Conservation (phyloP, 2,797 vertebrate genomes). For the Rhadinocentrus ornatus region DNA sequence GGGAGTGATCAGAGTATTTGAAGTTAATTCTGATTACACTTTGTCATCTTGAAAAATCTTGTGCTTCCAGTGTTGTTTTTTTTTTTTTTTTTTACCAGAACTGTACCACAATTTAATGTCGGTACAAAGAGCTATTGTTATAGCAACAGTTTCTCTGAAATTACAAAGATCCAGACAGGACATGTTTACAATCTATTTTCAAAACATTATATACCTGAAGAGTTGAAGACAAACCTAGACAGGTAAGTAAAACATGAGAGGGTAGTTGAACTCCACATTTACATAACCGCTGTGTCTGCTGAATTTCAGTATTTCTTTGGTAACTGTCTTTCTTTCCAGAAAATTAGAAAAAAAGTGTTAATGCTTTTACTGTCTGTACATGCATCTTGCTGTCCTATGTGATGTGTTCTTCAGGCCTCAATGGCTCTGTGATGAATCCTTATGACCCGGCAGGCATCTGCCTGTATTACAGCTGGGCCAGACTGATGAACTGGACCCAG, state of each 20-base stretch:
- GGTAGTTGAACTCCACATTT: too few species aligned
- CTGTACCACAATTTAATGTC: not conserved
- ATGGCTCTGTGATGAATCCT: constrained; percentile 76
- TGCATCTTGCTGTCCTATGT: constrained; percentile 38
- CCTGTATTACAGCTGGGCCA: constrained; percentile 76
- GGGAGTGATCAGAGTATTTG: not conserved
- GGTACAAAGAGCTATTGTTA: not conserved
- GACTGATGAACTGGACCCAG: constrained; percentile 82
- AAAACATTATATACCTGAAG: not conserved
- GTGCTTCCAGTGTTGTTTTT: not conserved
- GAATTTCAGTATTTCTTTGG: too few species aligned
- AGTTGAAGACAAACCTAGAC: not conserved
- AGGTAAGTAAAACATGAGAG: not conserved
- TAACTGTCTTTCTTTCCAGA: not conserved
- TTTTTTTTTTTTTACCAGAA: not conserved
- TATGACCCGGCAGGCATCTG: constrained; percentile 76
- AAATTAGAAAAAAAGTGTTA: not conserved
- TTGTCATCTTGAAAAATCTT: not conserved
- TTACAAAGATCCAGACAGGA: not conserved
- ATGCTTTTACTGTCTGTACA: constrained; percentile 25
- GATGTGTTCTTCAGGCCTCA: constrained; percentile 79
- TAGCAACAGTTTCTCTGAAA: not conserved
- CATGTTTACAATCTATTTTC: not conserved
- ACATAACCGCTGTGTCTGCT: too few species aligned
- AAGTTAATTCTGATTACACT: not conserved